These are phyloP conservation scores for Lytechinus pictus DNA, from an alignment of 35 echinoderm and acorn worm species.

Conservation along the genomic window DNA sequence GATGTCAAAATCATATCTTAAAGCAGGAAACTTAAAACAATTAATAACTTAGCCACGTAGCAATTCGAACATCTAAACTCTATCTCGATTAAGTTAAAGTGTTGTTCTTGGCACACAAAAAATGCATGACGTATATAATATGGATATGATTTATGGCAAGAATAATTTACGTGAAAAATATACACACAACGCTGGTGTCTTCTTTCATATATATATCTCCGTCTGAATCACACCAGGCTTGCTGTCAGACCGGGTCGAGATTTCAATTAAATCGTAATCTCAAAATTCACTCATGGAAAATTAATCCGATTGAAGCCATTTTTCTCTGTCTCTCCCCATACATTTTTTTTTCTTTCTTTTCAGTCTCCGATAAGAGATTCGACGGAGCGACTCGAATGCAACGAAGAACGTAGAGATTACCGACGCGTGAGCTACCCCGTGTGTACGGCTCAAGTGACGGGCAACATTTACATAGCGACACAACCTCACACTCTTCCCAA, in stretches of 20 bases:
- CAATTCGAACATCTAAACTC: not conserved
- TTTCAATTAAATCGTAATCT: slow-evolving; percentile 59
- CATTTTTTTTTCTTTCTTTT: not conserved
- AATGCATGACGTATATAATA: not conserved
- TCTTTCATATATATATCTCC: not conserved
- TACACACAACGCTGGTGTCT: not conserved
- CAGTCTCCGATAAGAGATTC: not conserved
- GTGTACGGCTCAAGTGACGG: slow-evolving; percentile 15
- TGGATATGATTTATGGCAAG: slow-evolving; percentile 28
- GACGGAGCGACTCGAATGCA: slow-evolving; percentile 24
- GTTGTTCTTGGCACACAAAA: not conserved
- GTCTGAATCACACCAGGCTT: not conserved
- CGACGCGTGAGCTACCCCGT: slow-evolving; percentile 4
- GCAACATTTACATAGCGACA: slow-evolving; percentile 48
- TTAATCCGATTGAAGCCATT: slow-evolving; percentile 53
- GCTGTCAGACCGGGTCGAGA: slow-evolving; percentile 34
- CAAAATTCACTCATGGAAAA: slow-evolving; percentile 54
- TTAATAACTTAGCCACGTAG: not conserved
- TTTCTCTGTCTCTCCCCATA: not conserved
- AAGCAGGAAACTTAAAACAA: not conserved
- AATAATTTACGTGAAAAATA: slow-evolving; percentile 11
- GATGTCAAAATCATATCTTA: not conserved
- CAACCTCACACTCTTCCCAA: slow-evolving; percentile 1
- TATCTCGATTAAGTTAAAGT: not conserved
- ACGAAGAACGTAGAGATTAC: not conserved